These are phyloP conservation scores for Sardina pilchardus DNA, from an alignment of 2,113 vertebrate genomes.

Conservation along the genomic window DNA sequence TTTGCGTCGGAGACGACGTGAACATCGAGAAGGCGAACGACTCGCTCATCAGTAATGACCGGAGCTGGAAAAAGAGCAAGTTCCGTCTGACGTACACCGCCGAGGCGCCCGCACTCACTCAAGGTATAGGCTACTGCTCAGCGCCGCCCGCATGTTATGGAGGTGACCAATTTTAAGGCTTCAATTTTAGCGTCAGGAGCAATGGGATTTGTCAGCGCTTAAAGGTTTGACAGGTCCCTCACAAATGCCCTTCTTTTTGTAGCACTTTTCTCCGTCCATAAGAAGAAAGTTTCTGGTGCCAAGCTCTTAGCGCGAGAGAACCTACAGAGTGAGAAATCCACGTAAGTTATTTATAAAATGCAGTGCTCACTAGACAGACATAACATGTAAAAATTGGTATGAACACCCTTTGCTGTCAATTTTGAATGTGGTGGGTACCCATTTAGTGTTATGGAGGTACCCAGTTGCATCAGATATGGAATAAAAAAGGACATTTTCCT, in stretches of 20 bases:
- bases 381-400: no score
- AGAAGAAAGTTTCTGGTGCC: slow-evolving; percentile 86
- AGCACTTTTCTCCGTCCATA: slow-evolving; percentile 91
- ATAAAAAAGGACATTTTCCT: no score
- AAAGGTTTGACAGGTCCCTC: neutral
- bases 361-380: neutral
- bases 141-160: no score
- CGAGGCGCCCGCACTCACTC: slow-evolving; percentile 85
- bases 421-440: no score
- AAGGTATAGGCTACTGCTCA: slow-evolving; percentile 75
- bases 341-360: slow-evolving; percentile 70
- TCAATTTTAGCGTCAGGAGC: neutral
- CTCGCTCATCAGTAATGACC: slow-evolving; percentile 94
- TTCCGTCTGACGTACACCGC: slow-evolving; percentile 89
- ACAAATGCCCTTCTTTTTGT: slow-evolving; percentile 38
- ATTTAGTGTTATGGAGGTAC: no score
- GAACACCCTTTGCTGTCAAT: no score
- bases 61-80: slow-evolving; percentile 98
- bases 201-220: neutral
- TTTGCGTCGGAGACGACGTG: slow-evolving; percentile 96
- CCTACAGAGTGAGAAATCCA: slow-evolving; percentile 90
- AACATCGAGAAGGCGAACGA: slow-evolving; percentile 98
- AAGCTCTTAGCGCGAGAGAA: slow-evolving; percentile 88
- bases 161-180: neutral
- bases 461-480: no score